A percentile compares a stretch with the other conserved stretches of the same genome.
Conservation (phyloP, 2,113 vertebrate genomes). For the Irena cyanogastra region DNA sequence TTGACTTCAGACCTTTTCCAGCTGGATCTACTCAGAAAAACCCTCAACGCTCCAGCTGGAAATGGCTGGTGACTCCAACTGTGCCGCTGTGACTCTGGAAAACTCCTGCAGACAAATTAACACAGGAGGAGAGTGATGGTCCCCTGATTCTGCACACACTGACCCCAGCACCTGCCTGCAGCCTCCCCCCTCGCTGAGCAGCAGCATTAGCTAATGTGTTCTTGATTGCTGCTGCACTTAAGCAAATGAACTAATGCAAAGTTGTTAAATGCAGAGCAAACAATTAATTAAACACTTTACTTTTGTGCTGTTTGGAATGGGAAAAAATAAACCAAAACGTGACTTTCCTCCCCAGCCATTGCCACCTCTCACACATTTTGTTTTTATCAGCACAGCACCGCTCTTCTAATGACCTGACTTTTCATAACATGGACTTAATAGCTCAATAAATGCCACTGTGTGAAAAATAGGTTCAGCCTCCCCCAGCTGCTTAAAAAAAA, state of each 20-base stretch:
- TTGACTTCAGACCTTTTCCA: conserved; percentile 31
- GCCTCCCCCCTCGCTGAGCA: not conserved
- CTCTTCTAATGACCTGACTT: conserved; percentile 23
- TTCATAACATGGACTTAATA: conserved; percentile 2
- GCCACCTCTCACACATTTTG: not conserved
- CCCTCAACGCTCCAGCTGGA: not conserved
- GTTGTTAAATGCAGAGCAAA: conserved; percentile 44
- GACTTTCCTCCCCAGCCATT: not conserved
- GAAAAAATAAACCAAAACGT: not conserved
- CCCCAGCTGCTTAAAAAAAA: not conserved
- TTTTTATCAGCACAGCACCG: not conserved
- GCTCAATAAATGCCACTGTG: not conserved
- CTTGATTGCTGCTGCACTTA: conserved; percentile 26
- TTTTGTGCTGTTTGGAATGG: not conserved
- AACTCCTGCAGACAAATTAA: conserved; percentile 34
- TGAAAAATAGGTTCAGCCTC: conserved; percentile 5
- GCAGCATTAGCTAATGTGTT: not conserved
- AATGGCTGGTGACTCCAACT: not conserved
- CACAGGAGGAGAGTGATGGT: not conserved
- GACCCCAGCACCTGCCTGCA: not conserved
- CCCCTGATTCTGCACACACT: not conserved
- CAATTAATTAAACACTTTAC: conserved; percentile 46
- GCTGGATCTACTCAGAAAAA: not conserved
- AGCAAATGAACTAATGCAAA: conserved; percentile 24
- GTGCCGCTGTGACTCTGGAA: not conserved